Evolutionary conservation across 2,797 vertebrate species (phyloP), one percentile per base, ranked within the genome.

Genomic region (Limnodromus scolopaceus): DNA sequence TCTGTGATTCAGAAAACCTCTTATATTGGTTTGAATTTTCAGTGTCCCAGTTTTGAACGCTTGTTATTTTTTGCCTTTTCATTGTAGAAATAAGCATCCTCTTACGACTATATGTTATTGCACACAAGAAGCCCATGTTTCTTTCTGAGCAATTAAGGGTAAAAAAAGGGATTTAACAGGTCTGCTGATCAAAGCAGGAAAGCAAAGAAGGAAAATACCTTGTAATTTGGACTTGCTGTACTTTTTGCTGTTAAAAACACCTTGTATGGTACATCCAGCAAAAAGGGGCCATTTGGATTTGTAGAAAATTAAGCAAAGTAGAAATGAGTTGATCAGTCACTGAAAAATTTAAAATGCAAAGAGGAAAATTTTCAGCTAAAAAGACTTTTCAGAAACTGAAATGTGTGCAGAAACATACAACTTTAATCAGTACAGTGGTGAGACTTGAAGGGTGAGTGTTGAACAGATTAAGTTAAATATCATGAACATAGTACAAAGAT

Each of bases 101-200:
- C 46, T 55, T 71, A 76, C 24, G 86, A 85, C 32, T 85, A 54
- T 87, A 66, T 84, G 5, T 25, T 81, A 89, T 48, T 95, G 83
- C 51, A 92, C 60, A 88, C 4, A 2, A 77, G 46, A 66, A 84
- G 34, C n/a, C 87, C 41, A 71, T 74, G 41, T 36, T 95, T 68
- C 28, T 65, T 49, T 93, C 87, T 84, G 64, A 72, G 61, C 4
- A 96, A 89, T 95, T 93, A 92, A 97, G 91, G 95, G 78, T 97
- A 96, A 94, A 49, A 93, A 94, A 93, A 45, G 14, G 36, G 57
- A 69, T 24, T 78, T 87, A 95, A 46, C 38, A 87, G 13, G 77
- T 89, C 34, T 88, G 49, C 75, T 80, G 30, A 94, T 72, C 51
- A 91, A 93, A 88, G 75, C 60, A 19, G 51, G 17, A 54, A 32